Base-by-base conservation (phyloP, 2,113 vertebrate species). In the Prunella fulvescens region DNA sequence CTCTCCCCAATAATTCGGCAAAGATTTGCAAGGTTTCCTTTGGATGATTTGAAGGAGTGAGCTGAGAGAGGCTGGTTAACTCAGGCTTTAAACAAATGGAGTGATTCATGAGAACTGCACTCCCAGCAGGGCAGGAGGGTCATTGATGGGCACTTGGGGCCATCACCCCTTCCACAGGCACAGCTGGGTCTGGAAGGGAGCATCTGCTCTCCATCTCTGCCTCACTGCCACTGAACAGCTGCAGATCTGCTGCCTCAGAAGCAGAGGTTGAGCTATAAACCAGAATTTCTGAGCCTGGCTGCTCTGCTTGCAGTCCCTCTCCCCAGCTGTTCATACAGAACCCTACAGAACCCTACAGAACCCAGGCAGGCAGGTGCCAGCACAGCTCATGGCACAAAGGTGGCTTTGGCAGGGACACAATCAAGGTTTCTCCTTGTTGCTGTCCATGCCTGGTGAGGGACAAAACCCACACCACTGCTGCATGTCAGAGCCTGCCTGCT, bases 51-150 rank as follows among this genome's bases (percentile, higher is more conserved):
- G 50, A 77, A 66, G 13, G 5, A 51, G 51, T 40, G 62, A 33
- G 64, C 23, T 56, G 77, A 81, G 69, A n/a, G 11, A 31, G 26
- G 3, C 17, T 60, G 65, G 56, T 42, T 78, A 14, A 56, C 74
- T 83, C 50, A 78, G 70, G 9, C 60, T 51, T 51, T 7, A 5
- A 35, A 53, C 9, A 60, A 66, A 66, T 4, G 39, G 29, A 40
- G 73, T 28, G 72, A 50, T 47, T 81, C 0, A 3, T 35, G 31
- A 0, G 0, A 42, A 4, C 23, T 58, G 14, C 17, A 11, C 10
- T 89, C 65, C 81, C 84, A 74, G 87, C 35, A 47, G 44, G 60
- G 2, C 51, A 47, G 48, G 14, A 66, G 61, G 69, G 87, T 79
- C 81, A 74, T 6, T 47, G 7, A 20, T 3, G 69, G 77, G 81